Percentiles rank a stretch among this genome's conserved stretches.
These are phyloP conservation scores for Cryptocephalus primarius DNA, from an alignment of 2,888 invertebrate species.

Conservation along the genomic window DNA sequence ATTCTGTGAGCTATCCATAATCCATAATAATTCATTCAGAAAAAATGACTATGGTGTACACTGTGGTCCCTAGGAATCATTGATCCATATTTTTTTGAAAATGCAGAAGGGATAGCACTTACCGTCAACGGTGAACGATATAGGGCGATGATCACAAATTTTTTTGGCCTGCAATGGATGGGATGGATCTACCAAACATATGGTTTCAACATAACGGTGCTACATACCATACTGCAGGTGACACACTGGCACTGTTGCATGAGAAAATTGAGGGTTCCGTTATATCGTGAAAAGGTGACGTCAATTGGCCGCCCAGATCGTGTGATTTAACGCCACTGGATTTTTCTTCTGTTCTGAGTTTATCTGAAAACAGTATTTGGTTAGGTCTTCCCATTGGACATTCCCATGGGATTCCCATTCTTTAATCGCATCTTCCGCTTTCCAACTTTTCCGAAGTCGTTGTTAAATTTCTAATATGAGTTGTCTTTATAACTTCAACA, in stretches of 20 bases:
- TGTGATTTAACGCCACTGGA: too few species aligned
- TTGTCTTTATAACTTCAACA: too few species aligned
- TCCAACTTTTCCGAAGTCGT: too few species aligned
- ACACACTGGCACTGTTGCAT: not conserved
- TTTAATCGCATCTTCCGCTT: too few species aligned
- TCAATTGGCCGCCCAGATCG: constrained; percentile 1
- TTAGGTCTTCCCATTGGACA: too few species aligned
- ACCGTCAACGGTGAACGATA: constrained; percentile 4
- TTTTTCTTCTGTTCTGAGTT: too few species aligned
- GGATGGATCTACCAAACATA: constrained; percentile 1
- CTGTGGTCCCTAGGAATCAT: not conserved
- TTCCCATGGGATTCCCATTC: too few species aligned
- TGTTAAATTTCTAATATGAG: too few species aligned
- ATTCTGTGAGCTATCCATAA: too few species aligned
- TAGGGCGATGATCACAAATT: constrained; percentile 1
- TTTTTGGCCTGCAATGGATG: constrained; percentile 2
- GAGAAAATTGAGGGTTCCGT: constrained; percentile 3
- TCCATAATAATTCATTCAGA: not conserved
- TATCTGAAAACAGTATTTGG: too few species aligned
- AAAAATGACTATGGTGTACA: not conserved
- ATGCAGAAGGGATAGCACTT: constrained; percentile 1
- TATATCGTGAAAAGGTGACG: constrained; percentile 3
- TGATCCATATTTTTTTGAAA: constrained; percentile 4
- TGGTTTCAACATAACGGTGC: constrained; percentile 3
- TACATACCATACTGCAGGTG: constrained; percentile 3